Percentiles rank a stretch among this genome's conserved stretches.
Conservation (phyloP, 2,888 invertebrate genomes). For the Diarsia brunnea region DNA sequence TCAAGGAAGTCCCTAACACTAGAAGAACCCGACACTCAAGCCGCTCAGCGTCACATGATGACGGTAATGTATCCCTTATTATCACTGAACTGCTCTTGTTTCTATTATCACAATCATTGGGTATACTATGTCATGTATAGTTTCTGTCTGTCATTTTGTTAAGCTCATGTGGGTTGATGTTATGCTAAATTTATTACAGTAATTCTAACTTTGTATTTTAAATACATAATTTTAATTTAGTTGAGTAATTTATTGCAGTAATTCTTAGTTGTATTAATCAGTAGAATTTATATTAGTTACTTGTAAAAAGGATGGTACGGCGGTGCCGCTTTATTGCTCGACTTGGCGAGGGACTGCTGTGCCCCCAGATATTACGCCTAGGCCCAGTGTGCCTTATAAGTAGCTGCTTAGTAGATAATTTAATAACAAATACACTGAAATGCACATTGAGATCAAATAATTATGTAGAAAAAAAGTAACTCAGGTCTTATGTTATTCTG, state of each 20-base stretch:
- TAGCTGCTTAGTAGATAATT: conserved; percentile 14
- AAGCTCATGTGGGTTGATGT: conserved; percentile 20
- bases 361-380: not conserved
- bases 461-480: not conserved
- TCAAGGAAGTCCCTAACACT: conserved; percentile 74
- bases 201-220: not conserved
- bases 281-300: not conserved
- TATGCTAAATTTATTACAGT: not conserved
- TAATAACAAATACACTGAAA: not conserved
- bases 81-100: not conserved
- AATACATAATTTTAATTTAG: not conserved
- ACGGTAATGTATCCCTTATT: conserved; percentile 74
- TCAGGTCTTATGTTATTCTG: not conserved
- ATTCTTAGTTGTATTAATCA: not conserved
- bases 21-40: conserved; percentile 73
- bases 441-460: not conserved
- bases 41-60: conserved; percentile 82
- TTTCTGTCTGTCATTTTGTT: not conserved
- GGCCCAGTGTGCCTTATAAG: not conserved
- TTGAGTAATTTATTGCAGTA: not conserved
- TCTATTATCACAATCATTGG: conserved; percentile 29
- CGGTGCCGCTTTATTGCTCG: too few relatives aligned
- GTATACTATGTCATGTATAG: not conserved
- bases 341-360: too few relatives aligned
- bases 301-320: too few relatives aligned